Evolutionary conservation across 2,113 vertebrate genomes (phyloP).

Genomic region (Phrynosoma platyrhinos): DNA sequence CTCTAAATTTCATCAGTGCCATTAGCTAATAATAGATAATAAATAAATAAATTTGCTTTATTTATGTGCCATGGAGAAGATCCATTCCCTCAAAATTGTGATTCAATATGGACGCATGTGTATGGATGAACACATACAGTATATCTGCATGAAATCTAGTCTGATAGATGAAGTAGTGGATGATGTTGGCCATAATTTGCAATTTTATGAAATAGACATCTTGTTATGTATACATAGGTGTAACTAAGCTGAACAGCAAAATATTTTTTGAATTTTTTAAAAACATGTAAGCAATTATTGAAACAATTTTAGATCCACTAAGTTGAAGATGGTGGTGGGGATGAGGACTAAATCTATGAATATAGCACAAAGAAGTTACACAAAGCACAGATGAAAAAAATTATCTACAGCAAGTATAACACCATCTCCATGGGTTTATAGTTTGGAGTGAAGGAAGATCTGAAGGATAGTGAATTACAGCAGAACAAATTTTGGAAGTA

Average conservation of each 20-base stretch:
- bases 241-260: not conserved
- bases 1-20: not conserved
- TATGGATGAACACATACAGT: not conserved
- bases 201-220: not conserved
- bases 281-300: not conserved
- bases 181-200: not conserved
- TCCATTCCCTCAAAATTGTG: not conserved
- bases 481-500: slow-evolving; percentile 56
- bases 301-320: not conserved
- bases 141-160: not conserved
- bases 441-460: slow-evolving; percentile 32
- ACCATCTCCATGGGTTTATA: slow-evolving; percentile 33
- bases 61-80: not conserved
- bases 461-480: slow-evolving; percentile 44
- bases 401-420: slow-evolving; percentile 18
- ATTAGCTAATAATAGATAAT: no score
- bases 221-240: not conserved
- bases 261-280: not conserved
- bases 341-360: slow-evolving; percentile 12
- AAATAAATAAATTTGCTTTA: no score
- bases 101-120: not conserved
- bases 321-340: slow-evolving; percentile 8
- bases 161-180: not conserved
- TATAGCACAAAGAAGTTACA: not conserved
- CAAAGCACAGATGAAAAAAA: not conserved